Base-by-base conservation (phyloP, 2,888 invertebrate genomes). In the Phytoseiulus persimilis region DNA sequence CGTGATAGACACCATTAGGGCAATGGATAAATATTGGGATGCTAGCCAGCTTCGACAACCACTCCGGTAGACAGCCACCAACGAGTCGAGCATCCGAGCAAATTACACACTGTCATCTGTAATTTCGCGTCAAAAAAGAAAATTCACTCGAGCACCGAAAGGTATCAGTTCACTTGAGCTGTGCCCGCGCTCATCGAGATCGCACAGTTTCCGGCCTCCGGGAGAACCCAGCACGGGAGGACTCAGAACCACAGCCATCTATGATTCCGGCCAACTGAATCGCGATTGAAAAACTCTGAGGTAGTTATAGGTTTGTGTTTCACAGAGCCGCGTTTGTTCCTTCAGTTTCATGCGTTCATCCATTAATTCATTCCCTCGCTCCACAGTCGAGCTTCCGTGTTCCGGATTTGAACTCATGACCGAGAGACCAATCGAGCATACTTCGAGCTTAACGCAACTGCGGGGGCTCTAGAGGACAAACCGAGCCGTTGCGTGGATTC, bases 21-120 rank as follows among this genome's bases (percentile, higher is more conserved):
- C 65, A 65, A 65, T 65, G 65, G 65, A 65, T 65, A 65, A 65
- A 65, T 65, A 65, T 65, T 65, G 65, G 65, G 65, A 65, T 65
- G 65, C 65, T 65, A 65, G 65, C 65, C 65, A 65, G 65, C 65
- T 65, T 65, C 23, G 65, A 6, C 65, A 65, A 65, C 65, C 65
- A 2, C 28, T 65, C 65, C 14, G 14, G 46, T 14, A 46, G 46
- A 11, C 46, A 46, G 6, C 46, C 46, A 46, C 46, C 46, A 14
- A 14, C 46, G 46, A 46, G 65, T 65, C 9, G 65, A 65, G 65
- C 65, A 65, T 14, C 65, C 65, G 65, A 23, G 23, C 18, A 65
- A 65, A 65, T 65, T 65, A 65, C 18, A 65, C 65, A 65, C 65
- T 65, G 65, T 65, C 65, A 65, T 28, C 14, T 65, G 65, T 65